Base-by-base conservation (phyloP, 2,888 invertebrate species). In the Plusia festucae region DNA sequence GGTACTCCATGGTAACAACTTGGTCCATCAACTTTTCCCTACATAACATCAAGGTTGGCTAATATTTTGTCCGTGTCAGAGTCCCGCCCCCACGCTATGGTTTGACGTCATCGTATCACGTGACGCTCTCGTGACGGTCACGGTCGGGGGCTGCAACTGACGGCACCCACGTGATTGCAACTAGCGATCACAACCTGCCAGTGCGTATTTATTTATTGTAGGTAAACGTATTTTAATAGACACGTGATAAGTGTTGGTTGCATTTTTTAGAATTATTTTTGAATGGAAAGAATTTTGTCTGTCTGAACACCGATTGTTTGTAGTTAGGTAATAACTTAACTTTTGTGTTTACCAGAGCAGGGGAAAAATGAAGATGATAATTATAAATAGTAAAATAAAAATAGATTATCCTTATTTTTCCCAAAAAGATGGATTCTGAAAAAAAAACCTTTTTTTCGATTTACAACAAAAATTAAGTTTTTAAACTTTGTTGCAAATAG, bases 61-160 rank as follows among this genome's bases (percentile, higher is more conserved):
- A 49, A 18, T 49, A 18, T 11, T n/a, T 20, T 49, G 46, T 8
- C 2, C 18, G 46, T 49, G 46, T 49, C 46, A 49, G 1, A 20
- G 22, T 15, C 49, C 16, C 54, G 13, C 9, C 9, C 22, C 15
- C 22, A 6, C 52, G 18, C 51, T 20, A 3, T 2, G 0, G 20
- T 22, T 15, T 60, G 75, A 72, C 72, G 72, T 72, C 75, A 72
- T 46, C 3, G 0, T 0, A 8, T 58, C 72, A 69, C 75, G 75
- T 74, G 72, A 60, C 46, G 40, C 24, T n/a, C 30, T 16, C 54
- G 20, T 24, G 40, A 40, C 53, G 34, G 56, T 20, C 30, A 34
- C 20, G 24, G 22, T 24, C 13, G 24, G 30, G 16, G 40, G 40
- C 49, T 73, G 71, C 52, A 27, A 32, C 11, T n/a, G 72, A 60